Evolutionary conservation across 2,888 invertebrate species (phyloP).

Genomic region (Epicampocera succincta): DNA sequence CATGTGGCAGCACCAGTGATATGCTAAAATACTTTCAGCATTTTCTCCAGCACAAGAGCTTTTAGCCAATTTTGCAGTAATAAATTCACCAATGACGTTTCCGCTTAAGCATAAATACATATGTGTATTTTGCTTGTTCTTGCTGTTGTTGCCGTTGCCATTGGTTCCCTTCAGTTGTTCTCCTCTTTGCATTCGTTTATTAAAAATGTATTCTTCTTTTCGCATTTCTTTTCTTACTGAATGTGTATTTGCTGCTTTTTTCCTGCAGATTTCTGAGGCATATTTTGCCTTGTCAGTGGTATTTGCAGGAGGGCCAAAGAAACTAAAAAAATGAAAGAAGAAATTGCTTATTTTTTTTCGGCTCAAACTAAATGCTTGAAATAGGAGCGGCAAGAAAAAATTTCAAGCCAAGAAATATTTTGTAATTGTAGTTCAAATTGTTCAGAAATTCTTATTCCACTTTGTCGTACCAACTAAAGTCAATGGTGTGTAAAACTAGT

Average conservation of each 20-base stretch:
- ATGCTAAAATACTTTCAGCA: constrained; percentile 55
- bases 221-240: constrained; percentile 1
- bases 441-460: constrained; percentile 21
- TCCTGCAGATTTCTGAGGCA: constrained; percentile 27
- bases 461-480: constrained; percentile 15
- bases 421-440: constrained; percentile 42
- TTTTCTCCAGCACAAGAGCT: constrained; percentile 40
- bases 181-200: constrained; percentile 2
- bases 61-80: constrained; percentile 65
- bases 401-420: constrained; percentile 38
- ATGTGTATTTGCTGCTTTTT: constrained; percentile 13
- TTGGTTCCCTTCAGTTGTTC: constrained; percentile 27
- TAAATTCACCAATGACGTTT: constrained; percentile 65
- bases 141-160: neutral
- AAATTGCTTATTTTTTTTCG: neutral
- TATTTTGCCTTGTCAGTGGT: constrained; percentile 50
- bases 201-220: constrained; percentile 16
- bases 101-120: constrained; percentile 50
- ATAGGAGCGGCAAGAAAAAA: neutral
- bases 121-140: neutral
- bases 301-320: neutral
- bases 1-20: constrained; percentile 58
- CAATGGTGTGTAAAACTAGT: constrained; percentile 45
- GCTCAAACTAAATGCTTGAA: constrained; percentile 1
- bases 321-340: neutral